Conservation (phyloP, 2,797 vertebrate species). For the Phrynocephalus guinanensis region DNA sequence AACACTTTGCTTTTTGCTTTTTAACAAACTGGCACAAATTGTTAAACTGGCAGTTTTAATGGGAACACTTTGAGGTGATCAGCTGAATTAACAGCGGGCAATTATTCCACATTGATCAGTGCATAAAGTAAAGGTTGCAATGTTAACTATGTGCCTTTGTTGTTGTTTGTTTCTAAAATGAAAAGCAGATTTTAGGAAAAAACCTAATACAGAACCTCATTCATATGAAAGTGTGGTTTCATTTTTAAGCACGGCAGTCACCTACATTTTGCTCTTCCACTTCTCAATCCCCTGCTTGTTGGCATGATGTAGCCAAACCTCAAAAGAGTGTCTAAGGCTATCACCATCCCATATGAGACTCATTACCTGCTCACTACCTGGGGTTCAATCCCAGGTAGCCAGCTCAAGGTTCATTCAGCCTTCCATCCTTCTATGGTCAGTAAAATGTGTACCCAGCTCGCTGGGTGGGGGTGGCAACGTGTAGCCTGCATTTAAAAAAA, state of each 20-base stretch:
- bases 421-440: no score
- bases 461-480: no score
- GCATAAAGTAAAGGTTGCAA: not conserved
- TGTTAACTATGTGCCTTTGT: no score
- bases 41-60: no score
- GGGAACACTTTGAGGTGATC: not conserved
- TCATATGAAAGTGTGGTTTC: not conserved
- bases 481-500: no score
- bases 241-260: not conserved
- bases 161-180: not conserved
- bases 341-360: constrained; percentile 18
- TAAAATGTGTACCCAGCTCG: no score
- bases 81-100: not conserved
- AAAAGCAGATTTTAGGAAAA: not conserved
- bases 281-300: not conserved
- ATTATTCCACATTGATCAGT: constrained; percentile 17
- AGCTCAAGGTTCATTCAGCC: no score
- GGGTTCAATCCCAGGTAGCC: no score
- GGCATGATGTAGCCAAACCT: constrained; percentile 19
- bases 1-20: no score
- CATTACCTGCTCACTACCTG: no score
- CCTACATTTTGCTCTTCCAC: not conserved
- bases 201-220: not conserved
- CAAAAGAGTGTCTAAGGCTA: constrained; percentile 47
- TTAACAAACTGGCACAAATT: no score